Evolutionary conservation across 2,797 vertebrate species (phyloP), one percentile per base, ranked within the genome.

Genomic region (Triplophysa yarkandensis): DNA sequence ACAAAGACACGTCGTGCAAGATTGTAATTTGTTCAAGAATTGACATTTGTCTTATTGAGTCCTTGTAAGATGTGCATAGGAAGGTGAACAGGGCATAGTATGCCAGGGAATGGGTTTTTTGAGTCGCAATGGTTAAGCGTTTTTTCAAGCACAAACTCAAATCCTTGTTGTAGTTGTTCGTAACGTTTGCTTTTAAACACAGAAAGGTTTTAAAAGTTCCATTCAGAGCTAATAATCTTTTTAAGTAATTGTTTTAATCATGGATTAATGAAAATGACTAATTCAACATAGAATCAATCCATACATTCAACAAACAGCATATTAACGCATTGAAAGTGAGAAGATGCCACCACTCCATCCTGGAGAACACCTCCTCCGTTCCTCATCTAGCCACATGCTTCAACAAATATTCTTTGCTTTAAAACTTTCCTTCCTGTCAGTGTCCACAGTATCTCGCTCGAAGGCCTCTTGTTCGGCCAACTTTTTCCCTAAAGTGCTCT

Each of bases 401-500:
- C 21, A 57, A 17, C 54, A 63, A 63, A 62, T 61, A 41, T 58
- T 36, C 10, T 11, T 74, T 72, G 52, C 44, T 44, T 65, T 73
- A 57, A 73, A 80, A 80, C 76, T 75, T 80, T 74, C 57, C 14
- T 54, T 28, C 62, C 73, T n/a, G 69, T 71, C 43, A n/a, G 61
- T 77, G 81, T 80, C 79, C 79, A 83, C 73, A 77, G 39, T 77
- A 71, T 80, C 65, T 32, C 21, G 13, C 73, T 74, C 43, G 46
- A 76, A 76, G 60, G 50, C 69, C 54, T 67, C 64, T 61, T 25
- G 19, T 76, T 39, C 17, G 70, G 50, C 87, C 84, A 82, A 82
- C 88, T 83, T 88, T 89, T 87, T 85, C 85, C 86, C 82, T 86
- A 86, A 90, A 89, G 91, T 89, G 88, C 90, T 79, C 57, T 48